phyloP scores from a whole-genome alignment of 1,140 invertebrate genomes.

The Teleogryllus occipitalis region DNA sequence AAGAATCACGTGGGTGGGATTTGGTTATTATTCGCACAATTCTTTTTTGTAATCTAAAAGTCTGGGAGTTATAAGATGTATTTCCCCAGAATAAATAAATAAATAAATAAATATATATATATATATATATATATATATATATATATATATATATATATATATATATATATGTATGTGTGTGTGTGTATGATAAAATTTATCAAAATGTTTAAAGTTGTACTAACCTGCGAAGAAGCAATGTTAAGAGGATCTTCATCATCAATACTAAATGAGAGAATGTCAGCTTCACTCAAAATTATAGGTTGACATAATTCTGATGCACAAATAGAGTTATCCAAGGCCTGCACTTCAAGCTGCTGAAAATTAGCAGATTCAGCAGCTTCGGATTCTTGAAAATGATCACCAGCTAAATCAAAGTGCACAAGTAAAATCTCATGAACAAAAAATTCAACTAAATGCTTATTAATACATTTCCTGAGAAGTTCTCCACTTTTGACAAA shows the following conservation, averaged over 20 bases:
- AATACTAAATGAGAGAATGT: constrained; percentile 27
- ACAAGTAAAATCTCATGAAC: not conserved
- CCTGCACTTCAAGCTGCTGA: not conserved
- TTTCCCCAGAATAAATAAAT: too few relatives aligned
- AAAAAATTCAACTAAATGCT: not conserved
- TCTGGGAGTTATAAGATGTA: too few relatives aligned
- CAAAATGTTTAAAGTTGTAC: not conserved
- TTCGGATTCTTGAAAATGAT: not conserved
- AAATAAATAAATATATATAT: too few relatives aligned
- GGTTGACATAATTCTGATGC: constrained; percentile 22
- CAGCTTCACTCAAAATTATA: constrained; percentile 26
- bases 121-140: too few relatives aligned
- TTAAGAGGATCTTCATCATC: constrained; percentile 20
- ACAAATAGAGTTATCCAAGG: not conserved
- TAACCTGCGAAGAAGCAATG: constrained; percentile 9
- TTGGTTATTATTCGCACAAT: too few relatives aligned
- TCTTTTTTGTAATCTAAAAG: too few relatives aligned
- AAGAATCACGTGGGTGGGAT: too few relatives aligned
- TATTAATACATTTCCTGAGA: too few relatives aligned
- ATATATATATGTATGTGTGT: too few relatives aligned
- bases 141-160: too few relatives aligned
- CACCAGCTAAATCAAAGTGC: not conserved
- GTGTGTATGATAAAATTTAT: too few relatives aligned
- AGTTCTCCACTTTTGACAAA: too few relatives aligned
- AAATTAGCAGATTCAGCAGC: not conserved